Evolutionary conservation across 2,113 vertebrate genomes (phyloP).

Genomic region (Mormyrus iriodes): DNA sequence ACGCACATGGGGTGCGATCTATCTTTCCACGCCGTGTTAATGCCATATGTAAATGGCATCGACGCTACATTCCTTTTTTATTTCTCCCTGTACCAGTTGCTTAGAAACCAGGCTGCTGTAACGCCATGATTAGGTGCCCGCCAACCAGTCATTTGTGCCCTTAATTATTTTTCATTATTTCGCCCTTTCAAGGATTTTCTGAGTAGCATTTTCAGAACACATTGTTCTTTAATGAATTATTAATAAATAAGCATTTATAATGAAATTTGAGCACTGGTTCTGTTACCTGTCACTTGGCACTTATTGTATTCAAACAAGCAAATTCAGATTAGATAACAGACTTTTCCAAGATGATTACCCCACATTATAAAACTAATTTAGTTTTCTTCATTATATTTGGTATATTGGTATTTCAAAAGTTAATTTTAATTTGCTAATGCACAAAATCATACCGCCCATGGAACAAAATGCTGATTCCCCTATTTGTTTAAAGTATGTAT

Average conservation of each 20-base stretch:
- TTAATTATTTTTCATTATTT: neutral
- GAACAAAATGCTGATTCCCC: neutral
- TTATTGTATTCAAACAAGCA: neutral
- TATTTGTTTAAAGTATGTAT: neutral
- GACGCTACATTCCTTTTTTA: neutral
- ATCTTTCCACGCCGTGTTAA: conserved; percentile 11
- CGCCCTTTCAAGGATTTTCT: neutral
- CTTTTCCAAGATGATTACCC: neutral
- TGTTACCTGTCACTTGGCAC: neutral
- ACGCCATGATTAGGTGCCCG: conserved; percentile 21
- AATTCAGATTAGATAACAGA: neutral
- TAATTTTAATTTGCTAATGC: neutral
- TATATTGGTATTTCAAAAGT: neutral
- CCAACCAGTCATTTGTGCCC: neutral
- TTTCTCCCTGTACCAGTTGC: conserved; percentile 14
- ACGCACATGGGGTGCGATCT: neutral
- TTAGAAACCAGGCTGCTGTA: conserved; percentile 22
- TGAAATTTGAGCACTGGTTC: neutral
- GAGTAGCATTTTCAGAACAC: neutral
- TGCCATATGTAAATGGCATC: conserved; percentile 16
- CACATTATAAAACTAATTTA: neutral
- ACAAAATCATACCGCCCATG: neutral
- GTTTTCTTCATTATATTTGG: neutral
- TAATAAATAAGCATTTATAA: neutral
- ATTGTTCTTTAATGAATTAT: neutral